A percentile compares a stretch with the other conserved stretches of the same genome.
These are phyloP conservation scores for Dasyornis broadbenti DNA, from an alignment of 2,113 vertebrate genomes.

Conservation along the genomic window DNA sequence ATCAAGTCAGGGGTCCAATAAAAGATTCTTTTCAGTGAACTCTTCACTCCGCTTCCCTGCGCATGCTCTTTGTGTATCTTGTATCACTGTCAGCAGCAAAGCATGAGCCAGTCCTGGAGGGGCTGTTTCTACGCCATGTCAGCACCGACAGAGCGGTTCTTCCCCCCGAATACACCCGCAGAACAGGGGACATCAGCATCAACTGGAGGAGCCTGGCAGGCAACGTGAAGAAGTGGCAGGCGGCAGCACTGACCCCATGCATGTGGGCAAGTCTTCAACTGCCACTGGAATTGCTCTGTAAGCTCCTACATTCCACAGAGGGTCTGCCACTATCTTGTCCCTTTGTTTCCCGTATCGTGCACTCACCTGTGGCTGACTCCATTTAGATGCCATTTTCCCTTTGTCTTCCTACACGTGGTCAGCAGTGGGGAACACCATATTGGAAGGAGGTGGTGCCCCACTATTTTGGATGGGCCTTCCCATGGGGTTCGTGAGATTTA, in stretches of 20 bases:
- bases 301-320: not conserved
- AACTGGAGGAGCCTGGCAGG: fast-evolving
- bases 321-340: not conserved
- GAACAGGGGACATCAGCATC: not conserved
- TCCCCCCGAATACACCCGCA: not conserved
- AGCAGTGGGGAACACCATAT: not conserved
- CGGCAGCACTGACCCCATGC: not conserved
- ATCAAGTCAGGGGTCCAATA: too few species aligned
- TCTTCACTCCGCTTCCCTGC: too few species aligned
- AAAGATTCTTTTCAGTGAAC: too few species aligned
- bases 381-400: not conserved
- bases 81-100: not conserved
- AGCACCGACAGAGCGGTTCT: fast-evolving
- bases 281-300: not conserved
- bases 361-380: fast-evolving
- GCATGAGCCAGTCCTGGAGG: not conserved
- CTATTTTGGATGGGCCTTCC: not conserved
- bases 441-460: not conserved
- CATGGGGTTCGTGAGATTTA: not conserved
- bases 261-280: not conserved
- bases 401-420: fast-evolving
- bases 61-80: too few species aligned
- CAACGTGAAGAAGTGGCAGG: fast-evolving
- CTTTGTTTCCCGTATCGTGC: not conserved
- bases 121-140: not conserved